Evolutionary conservation across 2,888 invertebrate species (phyloP), one percentile per base, ranked within the genome.

Genomic region (Drosophila nr. medialis): DNA sequence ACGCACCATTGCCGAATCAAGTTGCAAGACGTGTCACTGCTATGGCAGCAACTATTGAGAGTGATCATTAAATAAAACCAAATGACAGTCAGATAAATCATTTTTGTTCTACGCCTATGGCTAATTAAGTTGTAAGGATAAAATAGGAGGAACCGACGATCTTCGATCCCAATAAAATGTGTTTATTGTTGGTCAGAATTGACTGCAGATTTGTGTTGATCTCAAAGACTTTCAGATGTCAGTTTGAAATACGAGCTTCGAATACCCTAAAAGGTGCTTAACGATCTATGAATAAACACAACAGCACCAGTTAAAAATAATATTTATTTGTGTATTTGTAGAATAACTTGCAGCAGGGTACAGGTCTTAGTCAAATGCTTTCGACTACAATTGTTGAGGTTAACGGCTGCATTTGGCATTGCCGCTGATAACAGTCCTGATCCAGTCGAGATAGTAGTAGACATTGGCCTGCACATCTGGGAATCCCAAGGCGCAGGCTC

Each of bases 391-490:
- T 48, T 29, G 8, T 49, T 15, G 1, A 27, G 15, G 18, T 70
- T 11, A 64, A 2, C 49, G 55, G 21, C 32, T 38, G 48, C 87
- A 87, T 18, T 53, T 67, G 40, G 15, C 21, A 29, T 72, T 81
- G 45, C 78, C 85, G 56, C 83, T 89, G 1, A 90, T 75, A 7
- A 72, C 72, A 24, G 40, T 77, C 32, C 81, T 59, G 29, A 91
- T 83, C 90, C 90, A 91, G 65, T 92, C 91, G 7, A 79, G 65
- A 42, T 89, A 91, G 49, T 87, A 91, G 30, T 76, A 86, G 0
- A 91, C 83, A 68, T 81, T 83, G 2, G 91, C 90, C 53, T 91
- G 91, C n/a, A 86, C 91, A 78, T 92, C 92, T 0, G 92, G 92
- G 8, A 72, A 69, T 2, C 92, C 91, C 5, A 63, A 3, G 4